Evolutionary conservation across 2,113 vertebrate species (phyloP).

Genomic region (Gnathonemus longibarbis): DNA sequence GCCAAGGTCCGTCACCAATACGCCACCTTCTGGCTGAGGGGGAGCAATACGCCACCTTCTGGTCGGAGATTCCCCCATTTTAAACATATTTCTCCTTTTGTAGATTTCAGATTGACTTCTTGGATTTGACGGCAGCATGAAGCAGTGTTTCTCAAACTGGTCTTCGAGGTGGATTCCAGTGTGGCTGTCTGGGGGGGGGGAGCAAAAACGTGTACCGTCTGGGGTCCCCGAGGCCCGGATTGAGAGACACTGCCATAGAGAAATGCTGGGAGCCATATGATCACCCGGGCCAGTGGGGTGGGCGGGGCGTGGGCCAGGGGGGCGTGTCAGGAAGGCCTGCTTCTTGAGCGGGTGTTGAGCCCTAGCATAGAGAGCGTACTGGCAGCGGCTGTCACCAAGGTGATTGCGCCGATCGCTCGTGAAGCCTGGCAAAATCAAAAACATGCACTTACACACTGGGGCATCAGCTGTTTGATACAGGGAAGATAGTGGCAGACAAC

Average conservation of each 20-base stretch:
- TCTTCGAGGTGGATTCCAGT: background rate
- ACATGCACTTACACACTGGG: background rate
- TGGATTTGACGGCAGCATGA: background rate
- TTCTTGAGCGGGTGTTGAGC: conserved; percentile 67
- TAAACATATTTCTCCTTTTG: background rate
- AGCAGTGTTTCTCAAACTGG: background rate
- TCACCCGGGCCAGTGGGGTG: background rate
- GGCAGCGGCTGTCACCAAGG: conserved; percentile 68
- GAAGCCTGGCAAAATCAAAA: conserved; percentile 62
- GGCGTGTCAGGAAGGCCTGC: conserved; percentile 61
- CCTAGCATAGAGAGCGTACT: conserved; percentile 74
- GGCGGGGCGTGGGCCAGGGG: background rate
- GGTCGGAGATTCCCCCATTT: background rate
- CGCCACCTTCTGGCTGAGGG: background rate
- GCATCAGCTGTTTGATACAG: background rate
- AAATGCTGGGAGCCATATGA: too few relatives aligned
- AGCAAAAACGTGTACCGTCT: background rate
- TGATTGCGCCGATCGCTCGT: conserved; percentile 69
- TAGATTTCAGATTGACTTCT: background rate
- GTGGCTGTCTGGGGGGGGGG: background rate
- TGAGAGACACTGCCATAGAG: background rate
- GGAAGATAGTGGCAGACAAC: background rate
- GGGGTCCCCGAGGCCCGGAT: background rate
- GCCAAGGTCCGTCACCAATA: background rate
- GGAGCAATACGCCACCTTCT: background rate